Evolutionary conservation across 2,888 invertebrate species (phyloP).

Genomic region (Amblyjoppa proteus): DNA sequence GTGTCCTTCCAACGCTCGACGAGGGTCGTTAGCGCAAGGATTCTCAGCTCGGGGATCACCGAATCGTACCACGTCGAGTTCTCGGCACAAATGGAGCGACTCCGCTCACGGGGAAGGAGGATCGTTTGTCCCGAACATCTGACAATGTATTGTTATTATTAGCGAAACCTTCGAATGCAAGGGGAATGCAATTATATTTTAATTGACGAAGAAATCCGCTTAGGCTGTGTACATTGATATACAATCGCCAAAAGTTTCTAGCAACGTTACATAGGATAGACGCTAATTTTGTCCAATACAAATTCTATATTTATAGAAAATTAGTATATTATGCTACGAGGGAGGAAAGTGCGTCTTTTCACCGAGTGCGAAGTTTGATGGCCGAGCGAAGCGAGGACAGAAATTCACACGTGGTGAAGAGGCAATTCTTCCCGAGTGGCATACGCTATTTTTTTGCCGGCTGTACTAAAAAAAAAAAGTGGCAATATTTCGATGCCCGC

Average conservation of each 20-base stretch:
- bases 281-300: constrained; percentile 4
- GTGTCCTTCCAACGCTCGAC: constrained; percentile 82
- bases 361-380: no score
- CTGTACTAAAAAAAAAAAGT: no score
- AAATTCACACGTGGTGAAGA: no score
- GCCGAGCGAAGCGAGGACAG: no score
- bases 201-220: constrained; percentile 1
- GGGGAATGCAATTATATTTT: constrained; percentile 26
- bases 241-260: neutral
- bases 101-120: constrained; percentile 71
- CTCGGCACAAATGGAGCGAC: constrained; percentile 77
- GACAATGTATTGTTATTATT: constrained; percentile 40
- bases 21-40: constrained; percentile 75
- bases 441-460: no score
- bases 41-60: constrained; percentile 76
- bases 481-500: no score
- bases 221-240: neutral
- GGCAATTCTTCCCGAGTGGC: no score
- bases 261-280: neutral
- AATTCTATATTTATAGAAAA: neutral
- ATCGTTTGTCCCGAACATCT: constrained; percentile 79
- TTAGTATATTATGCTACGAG: no score
- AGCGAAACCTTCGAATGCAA: constrained; percentile 17
- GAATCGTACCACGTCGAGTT: constrained; percentile 77
- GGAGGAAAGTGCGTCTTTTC: no score